Percentiles rank a stretch among this genome's conserved stretches.
Conservation (phyloP, 64 coral and sea anemone genomes). For the Dendrophyllia cribrosa region DNA sequence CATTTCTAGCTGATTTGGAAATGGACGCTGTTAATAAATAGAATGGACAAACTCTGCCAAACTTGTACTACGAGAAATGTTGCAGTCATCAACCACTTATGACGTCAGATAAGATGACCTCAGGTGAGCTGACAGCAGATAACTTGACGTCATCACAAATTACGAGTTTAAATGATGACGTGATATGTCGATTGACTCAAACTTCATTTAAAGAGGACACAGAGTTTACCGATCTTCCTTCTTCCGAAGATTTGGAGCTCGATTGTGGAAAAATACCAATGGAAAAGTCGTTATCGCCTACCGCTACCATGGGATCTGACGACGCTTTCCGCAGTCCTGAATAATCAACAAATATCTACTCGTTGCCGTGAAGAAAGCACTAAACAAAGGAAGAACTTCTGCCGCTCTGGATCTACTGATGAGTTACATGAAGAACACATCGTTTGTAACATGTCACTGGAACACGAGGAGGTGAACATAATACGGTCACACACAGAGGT, state of each 20-base stretch:
- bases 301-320: background rate
- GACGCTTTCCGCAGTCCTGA: too few relatives aligned
- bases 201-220: too few relatives aligned
- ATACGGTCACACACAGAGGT: background rate
- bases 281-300: background rate
- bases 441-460: background rate
- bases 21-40: background rate
- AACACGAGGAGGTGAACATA: background rate
- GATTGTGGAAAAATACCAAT: background rate
- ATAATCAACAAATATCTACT: background rate
- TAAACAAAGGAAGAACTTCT: background rate
- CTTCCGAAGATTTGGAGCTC: constrained; percentile 13
- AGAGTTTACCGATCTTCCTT: background rate
- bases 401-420: background rate
- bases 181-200: background rate
- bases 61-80: background rate
- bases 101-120: background rate
- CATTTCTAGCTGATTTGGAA: constrained; percentile 64
- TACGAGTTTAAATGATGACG: background rate
- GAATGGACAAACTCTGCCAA: background rate
- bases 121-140: background rate
- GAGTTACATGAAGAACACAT: background rate
- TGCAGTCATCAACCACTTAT: background rate
- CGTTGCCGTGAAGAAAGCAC: background rate
- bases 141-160: background rate